Evolutionary conservation across 2,797 vertebrate genomes (phyloP).

Genomic region (Ceryle rudis): DNA sequence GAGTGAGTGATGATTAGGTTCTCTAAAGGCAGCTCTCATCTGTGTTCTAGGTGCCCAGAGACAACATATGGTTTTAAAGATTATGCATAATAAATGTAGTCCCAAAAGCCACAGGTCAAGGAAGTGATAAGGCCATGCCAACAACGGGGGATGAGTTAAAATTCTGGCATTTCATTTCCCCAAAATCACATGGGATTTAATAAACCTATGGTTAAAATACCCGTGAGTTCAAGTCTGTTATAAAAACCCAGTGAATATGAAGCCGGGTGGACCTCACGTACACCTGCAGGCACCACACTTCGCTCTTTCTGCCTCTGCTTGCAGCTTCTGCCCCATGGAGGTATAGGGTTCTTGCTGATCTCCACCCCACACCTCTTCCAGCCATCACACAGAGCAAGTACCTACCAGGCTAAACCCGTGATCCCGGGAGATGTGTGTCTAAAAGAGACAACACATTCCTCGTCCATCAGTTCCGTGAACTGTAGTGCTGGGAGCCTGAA

Average conservation of each 20-base stretch:
- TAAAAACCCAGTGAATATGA: not conserved
- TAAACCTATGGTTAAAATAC: not conserved
- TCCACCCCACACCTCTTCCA: not conserved
- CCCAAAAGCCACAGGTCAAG: not conserved
- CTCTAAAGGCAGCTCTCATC: not conserved
- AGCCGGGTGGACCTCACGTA: not conserved
- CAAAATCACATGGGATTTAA: not conserved
- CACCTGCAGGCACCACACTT: not conserved
- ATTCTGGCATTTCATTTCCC: not conserved
- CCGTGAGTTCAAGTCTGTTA: not conserved
- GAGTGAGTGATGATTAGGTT: not conserved
- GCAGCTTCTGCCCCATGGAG: not conserved
- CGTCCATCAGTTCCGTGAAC: not conserved
- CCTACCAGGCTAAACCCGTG: not conserved
- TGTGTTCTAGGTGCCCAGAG: not conserved
- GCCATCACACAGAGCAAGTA: not conserved
- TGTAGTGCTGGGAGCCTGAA: not conserved
- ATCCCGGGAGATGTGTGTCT: not conserved
- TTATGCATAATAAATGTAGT: not conserved
- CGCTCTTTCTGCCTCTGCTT: not conserved
- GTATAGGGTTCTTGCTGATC: not conserved
- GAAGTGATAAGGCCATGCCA: not conserved
- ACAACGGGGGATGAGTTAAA: not conserved
- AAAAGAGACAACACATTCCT: conserved; percentile 55
- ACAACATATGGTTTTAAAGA: not conserved